Conservation (phyloP, 64 coral and sea anemone species). For the Stichodactyla helianthus region DNA sequence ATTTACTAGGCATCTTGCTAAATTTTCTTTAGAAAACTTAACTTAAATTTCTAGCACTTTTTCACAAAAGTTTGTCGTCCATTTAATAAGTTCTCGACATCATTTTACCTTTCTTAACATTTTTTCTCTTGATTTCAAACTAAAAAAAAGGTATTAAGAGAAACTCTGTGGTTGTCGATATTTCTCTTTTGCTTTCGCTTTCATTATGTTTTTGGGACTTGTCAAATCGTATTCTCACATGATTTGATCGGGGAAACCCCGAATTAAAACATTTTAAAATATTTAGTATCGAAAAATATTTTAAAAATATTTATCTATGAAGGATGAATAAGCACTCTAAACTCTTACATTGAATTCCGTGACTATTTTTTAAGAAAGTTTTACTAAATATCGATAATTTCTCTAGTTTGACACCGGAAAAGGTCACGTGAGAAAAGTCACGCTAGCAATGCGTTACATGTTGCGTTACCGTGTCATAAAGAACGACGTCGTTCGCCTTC, state of each 20-base stretch:
- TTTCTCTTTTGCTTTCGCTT: neutral
- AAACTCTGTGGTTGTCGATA: neutral
- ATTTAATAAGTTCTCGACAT: too few species aligned
- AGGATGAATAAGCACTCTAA: neutral
- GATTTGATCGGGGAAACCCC: neutral
- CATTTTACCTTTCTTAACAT: neutral
- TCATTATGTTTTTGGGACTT: neutral
- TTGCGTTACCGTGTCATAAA: neutral
- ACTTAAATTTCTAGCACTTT: too few species aligned
- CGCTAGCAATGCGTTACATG: neutral
- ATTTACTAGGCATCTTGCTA: too few species aligned
- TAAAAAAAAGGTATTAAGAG: neutral
- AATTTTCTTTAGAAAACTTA: too few species aligned
- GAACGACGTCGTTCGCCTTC: neutral
- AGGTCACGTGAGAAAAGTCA: neutral
- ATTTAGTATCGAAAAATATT: too few species aligned
- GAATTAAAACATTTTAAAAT: neutral
- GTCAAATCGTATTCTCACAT: neutral
- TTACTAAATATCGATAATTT: neutral
- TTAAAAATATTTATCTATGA: neutral
- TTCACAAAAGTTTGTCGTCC: too few species aligned
- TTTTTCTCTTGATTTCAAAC: neutral
- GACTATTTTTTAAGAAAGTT: too few species aligned
- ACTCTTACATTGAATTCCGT: neutral
- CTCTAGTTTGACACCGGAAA: neutral